phyloP scores from a whole-genome alignment of 2,797 vertebrate genomes.

The Sebastes alutus region DNA sequence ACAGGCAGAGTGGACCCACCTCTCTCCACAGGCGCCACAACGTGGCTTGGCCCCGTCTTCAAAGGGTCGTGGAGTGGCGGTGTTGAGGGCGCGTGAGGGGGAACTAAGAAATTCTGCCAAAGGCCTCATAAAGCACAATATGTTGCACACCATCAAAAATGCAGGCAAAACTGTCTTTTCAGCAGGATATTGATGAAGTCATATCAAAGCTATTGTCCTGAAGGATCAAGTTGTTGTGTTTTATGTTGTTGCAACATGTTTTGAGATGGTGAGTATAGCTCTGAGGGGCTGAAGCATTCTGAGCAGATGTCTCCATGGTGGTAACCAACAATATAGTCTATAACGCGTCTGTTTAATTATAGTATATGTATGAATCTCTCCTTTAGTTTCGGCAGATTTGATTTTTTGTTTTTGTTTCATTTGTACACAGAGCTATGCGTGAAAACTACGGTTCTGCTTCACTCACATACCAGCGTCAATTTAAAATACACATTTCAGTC shows the following conservation, averaged over 20 bases:
- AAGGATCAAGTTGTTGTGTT: not conserved
- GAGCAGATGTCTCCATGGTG: not conserved
- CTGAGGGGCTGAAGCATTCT: not conserved
- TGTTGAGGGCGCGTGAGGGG: not conserved
- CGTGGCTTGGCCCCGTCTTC: conserved; percentile 50
- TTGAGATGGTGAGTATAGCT: not conserved
- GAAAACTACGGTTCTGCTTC: not conserved
- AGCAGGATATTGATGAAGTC: not conserved
- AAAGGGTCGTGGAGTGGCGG: conserved; percentile 16
- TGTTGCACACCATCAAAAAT: conserved; percentile 26
- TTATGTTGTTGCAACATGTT: not conserved
- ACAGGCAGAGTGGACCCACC: conserved; percentile 19
- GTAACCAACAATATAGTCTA: not conserved
- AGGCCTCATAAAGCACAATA: not conserved
- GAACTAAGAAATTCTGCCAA: conserved; percentile 20
- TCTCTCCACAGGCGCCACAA: conserved; percentile 20
- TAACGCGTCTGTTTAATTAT: not conserved
- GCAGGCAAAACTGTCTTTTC: not conserved
- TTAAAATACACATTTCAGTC: conserved; percentile 37
- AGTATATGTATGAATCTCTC: not conserved
- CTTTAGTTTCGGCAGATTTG: not conserved
- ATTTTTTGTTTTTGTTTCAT: not conserved
- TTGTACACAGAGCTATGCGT: not conserved
- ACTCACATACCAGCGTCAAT: not conserved
- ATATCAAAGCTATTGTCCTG: conserved; percentile 1